A percentile compares a stretch with the other conserved stretches of the same genome.
phyloP scores from a whole-genome alignment of 2,797 vertebrate species.

The Delichon dasypus region DNA sequence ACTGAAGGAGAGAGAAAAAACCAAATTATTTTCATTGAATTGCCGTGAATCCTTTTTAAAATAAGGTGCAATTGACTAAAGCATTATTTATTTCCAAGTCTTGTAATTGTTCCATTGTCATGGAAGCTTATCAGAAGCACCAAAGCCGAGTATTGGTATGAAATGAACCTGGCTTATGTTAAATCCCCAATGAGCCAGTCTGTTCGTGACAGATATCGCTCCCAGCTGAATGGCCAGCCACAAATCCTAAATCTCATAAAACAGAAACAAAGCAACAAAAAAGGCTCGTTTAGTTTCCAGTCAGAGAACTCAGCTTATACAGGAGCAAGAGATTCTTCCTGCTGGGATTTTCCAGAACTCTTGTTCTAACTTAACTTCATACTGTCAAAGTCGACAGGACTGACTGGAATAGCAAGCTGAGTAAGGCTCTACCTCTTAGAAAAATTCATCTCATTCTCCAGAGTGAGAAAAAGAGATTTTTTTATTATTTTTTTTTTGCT shows the following conservation, averaged over 20 bases:
- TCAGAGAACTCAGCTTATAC: background rate
- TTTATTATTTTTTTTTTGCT: background rate
- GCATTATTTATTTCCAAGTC: slow-evolving; percentile 31
- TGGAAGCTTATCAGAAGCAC: slow-evolving; percentile 22
- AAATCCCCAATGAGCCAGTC: background rate
- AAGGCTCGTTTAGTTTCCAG: background rate
- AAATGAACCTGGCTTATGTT: background rate
- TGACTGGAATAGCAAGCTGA: background rate
- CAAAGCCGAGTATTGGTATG: background rate
- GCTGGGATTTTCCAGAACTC: background rate
- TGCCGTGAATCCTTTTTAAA: background rate
- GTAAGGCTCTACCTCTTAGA: background rate
- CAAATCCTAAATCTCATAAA: background rate
- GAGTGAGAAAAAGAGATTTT: background rate
- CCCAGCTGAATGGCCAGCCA: background rate
- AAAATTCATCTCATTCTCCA: background rate
- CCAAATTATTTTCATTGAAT: background rate
- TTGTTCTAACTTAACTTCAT: background rate
- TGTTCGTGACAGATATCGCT: background rate
- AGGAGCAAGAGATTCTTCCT: background rate
- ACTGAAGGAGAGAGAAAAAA: background rate
- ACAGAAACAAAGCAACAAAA: background rate
- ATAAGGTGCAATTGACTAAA: background rate
- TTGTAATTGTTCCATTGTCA: slow-evolving; percentile 4
- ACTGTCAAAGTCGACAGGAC: background rate